A percentile compares a stretch with the other conserved stretches of the same genome.
Conservation (phyloP, 1,140 invertebrate species). For the Temnothorax nylanderi region DNA sequence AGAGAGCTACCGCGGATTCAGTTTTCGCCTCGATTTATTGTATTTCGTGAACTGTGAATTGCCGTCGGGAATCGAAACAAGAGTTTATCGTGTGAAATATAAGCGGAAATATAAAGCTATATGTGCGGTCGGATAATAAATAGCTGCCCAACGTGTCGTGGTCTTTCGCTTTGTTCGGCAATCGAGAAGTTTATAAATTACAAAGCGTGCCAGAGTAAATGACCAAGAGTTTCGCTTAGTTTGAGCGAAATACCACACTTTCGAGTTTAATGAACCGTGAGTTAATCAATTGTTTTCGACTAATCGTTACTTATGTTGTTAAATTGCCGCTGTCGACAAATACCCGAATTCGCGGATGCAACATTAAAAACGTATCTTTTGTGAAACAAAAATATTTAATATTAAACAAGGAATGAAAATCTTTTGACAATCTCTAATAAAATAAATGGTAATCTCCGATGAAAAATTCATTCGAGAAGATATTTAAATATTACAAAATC, state of each 20-base stretch:
- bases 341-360: neutral
- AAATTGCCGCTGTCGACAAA: neutral
- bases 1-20: neutral
- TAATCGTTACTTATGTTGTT: neutral
- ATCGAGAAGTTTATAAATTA: constrained; percentile 22
- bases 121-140: neutral
- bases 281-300: neutral
- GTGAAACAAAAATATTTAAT: neutral
- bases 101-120: neutral
- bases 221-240: neutral
- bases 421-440: neutral
- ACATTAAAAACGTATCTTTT: neutral
- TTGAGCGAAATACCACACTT: neutral
- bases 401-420: neutral
- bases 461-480: neutral
- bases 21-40: neutral
- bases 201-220: neutral
- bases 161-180: neutral
- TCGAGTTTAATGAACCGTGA: neutral
- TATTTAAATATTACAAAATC: neutral
- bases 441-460: neutral
- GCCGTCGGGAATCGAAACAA: neutral
- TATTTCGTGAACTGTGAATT: neutral
- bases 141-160: neutral
- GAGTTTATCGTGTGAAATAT: neutral